Evolutionary conservation across 1,140 invertebrate genomes (phyloP).

Genomic region (Brachionus rubens): DNA sequence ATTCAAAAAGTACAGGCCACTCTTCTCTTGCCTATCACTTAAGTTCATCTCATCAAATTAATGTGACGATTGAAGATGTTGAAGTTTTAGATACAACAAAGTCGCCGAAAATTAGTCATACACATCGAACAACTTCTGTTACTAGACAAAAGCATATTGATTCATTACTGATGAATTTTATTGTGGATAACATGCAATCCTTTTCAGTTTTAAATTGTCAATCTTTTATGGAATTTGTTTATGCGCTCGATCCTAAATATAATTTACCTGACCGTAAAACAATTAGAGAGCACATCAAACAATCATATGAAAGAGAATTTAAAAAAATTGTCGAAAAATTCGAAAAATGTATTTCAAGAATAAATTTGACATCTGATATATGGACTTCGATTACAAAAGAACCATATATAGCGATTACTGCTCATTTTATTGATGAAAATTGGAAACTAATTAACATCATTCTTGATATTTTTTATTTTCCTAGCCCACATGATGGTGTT

Average conservation of each 20-base stretch:
- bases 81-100: neutral
- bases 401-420: conserved; percentile 50
- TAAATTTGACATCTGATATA: conserved; percentile 49
- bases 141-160: neutral
- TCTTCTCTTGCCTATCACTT: neutral
- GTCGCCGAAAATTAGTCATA: neutral
- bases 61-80: neutral
- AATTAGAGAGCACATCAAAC: conserved; percentile 49
- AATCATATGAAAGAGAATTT: conserved; percentile 47
- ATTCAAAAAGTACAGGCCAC: neutral
- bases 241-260: conserved; percentile 48
- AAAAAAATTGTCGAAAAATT: conserved; percentile 31
- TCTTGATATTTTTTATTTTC: conserved; percentile 47
- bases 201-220: conserved; percentile 49
- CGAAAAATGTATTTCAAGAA: conserved; percentile 35
- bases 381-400: conserved; percentile 50
- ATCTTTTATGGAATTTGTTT: conserved; percentile 49
- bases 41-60: neutral
- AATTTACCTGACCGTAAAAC: conserved; percentile 47
- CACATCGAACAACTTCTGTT: neutral
- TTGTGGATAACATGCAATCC: conserved; percentile 49
- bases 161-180: conserved; percentile 37
- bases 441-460: conserved; percentile 49
- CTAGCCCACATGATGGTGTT: conserved; percentile 46
- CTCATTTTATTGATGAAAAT: conserved; percentile 49